These are phyloP conservation scores for Epinephelus lanceolatus DNA, from an alignment of 2,113 vertebrate genomes.

Conservation along the genomic window DNA sequence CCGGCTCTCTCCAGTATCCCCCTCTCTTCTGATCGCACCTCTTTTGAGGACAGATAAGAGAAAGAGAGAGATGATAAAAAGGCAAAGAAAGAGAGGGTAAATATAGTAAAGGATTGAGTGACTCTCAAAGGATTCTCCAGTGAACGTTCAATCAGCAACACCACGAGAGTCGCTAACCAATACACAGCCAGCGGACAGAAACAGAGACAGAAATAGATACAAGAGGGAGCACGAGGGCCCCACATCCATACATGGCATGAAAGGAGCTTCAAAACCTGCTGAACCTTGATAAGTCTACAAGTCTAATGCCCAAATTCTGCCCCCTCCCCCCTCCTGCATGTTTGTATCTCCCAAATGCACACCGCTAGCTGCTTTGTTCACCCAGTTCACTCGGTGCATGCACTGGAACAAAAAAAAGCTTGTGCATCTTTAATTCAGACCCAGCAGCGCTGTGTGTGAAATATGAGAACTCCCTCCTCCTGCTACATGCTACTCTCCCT, in stretches of 20 bases:
- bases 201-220: slow-evolving; percentile 62
- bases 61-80: slow-evolving; percentile 38
- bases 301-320: slow-evolving; percentile 40
- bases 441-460: slow-evolving; percentile 23
- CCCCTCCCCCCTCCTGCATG: slow-evolving; percentile 28
- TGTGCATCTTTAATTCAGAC: slow-evolving; percentile 47
- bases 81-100: slow-evolving; percentile 21
- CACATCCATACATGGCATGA: slow-evolving; percentile 57
- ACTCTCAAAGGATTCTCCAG: slow-evolving; percentile 26
- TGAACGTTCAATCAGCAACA: slow-evolving; percentile 49
- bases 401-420: slow-evolving; percentile 45
- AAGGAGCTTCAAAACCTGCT: slow-evolving; percentile 59
- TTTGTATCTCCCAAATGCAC: slow-evolving; percentile 51
- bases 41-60: slow-evolving; percentile 64
- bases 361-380: slow-evolving; percentile 41
- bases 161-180: slow-evolving; percentile 46
- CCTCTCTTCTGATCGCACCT: slow-evolving; percentile 83
- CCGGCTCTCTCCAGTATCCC: slow-evolving; percentile 83
- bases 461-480: slow-evolving; percentile 42
- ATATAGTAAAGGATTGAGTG: slow-evolving; percentile 12
- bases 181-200: slow-evolving; percentile 36
- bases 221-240: slow-evolving; percentile 44
- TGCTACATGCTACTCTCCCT: slow-evolving; percentile 20
- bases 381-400: slow-evolving; percentile 24
- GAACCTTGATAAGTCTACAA: slow-evolving; percentile 66